phyloP scores from a whole-genome alignment of 23 tunicate genomes.

The Styela plicata region DNA sequence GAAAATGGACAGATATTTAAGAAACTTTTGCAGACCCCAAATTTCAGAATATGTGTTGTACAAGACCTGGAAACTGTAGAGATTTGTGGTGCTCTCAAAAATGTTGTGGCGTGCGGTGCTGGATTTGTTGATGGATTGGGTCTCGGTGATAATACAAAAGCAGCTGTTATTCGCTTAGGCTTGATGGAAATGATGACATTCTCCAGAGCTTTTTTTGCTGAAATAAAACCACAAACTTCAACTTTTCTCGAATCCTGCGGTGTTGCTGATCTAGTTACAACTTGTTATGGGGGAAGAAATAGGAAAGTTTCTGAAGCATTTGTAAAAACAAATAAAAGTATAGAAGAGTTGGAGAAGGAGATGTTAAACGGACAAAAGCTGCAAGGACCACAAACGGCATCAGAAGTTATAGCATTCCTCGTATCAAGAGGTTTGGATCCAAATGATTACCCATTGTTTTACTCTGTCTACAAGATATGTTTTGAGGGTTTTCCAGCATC shows the following conservation, averaged over 20 bases:
- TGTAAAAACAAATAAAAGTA: slow-evolving; percentile 61
- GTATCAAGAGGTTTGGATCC: slow-evolving; percentile 33
- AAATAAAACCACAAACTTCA: slow-evolving; percentile 59
- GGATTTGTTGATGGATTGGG: slow-evolving; percentile 82
- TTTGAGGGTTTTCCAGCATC: slow-evolving; percentile 58
- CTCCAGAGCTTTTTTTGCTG: slow-evolving; percentile 75
- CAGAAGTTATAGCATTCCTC: slow-evolving; percentile 74
- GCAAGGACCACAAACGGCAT: slow-evolving; percentile 90
- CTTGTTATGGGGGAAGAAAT: slow-evolving; percentile 96
- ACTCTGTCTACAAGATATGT: slow-evolving; percentile 84
- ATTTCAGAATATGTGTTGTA: slow-evolving; percentile 76
- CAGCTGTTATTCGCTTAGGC: slow-evolving; percentile 92
- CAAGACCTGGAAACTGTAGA: slow-evolving; percentile 90
- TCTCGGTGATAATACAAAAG: slow-evolving; percentile 88
- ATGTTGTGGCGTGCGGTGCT: slow-evolving; percentile 98
- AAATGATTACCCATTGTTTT: slow-evolving; percentile 83
- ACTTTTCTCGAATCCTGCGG: slow-evolving; percentile 97
- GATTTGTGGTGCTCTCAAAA: slow-evolving; percentile 95
- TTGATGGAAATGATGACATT: slow-evolving; percentile 97
- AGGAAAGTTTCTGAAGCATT: slow-evolving; percentile 84
- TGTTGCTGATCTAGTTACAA: slow-evolving; percentile 94
- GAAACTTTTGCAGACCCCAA: slow-evolving; percentile 67
- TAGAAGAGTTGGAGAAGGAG: slow-evolving; percentile 80
- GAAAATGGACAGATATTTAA: slow-evolving; percentile 80
- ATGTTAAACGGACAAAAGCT: slow-evolving; percentile 95